Evolutionary conservation across 2,797 vertebrate species (phyloP).

Genomic region (Poecile montanus): DNA sequence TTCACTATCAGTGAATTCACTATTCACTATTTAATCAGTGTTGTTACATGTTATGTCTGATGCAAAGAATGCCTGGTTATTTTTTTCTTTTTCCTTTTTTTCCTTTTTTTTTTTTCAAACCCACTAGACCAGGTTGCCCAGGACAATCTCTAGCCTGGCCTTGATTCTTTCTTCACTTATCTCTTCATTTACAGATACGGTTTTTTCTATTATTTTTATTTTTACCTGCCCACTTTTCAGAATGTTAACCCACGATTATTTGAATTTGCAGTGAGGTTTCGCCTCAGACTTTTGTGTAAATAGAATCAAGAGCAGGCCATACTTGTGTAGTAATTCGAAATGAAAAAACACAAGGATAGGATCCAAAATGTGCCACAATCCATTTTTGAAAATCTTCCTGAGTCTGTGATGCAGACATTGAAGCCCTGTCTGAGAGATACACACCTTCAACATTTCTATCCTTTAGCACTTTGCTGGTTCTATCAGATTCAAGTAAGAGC

Average conservation of each 20-base stretch:
- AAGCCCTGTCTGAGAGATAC: neutral
- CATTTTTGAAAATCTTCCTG: neutral
- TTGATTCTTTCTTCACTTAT: neutral
- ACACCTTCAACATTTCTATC: neutral
- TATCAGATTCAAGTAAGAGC: neutral
- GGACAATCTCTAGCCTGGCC: neutral
- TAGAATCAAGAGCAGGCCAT: neutral
- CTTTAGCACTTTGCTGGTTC: neutral
- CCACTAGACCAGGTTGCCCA: neutral
- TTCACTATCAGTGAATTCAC: no score
- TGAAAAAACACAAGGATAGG: neutral
- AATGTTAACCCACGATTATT: neutral
- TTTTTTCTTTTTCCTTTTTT: no score
- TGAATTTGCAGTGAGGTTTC: neutral
- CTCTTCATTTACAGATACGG: accelerated
- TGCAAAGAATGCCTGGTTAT: neutral
- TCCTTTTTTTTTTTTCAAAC: no score
- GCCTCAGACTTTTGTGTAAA: neutral
- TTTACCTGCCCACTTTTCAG: neutral
- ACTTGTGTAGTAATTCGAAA: neutral
- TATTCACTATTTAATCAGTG: neutral
- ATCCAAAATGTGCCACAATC: neutral
- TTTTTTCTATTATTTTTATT: neutral
- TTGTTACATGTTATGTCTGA: accelerated
- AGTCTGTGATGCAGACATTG: neutral